Evolutionary conservation across 2,888 invertebrate genomes (phyloP).

Genomic region (Stomorhina lunata): DNA sequence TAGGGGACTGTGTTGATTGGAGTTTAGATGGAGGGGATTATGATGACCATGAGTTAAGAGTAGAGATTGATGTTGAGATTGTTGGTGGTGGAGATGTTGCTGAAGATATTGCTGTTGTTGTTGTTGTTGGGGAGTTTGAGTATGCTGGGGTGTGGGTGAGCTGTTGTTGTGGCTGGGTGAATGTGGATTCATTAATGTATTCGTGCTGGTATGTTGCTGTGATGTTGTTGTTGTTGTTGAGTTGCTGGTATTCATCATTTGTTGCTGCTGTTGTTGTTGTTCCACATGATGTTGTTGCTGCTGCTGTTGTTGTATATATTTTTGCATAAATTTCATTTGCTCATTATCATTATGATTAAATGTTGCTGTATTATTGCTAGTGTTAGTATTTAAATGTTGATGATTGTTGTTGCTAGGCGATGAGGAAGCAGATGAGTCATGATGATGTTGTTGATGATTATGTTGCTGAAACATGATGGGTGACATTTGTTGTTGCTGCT

Average conservation of each 20-base stretch:
- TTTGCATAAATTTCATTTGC: slow-evolving; percentile 76
- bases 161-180: slow-evolving; percentile 58
- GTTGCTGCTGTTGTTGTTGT: slow-evolving; percentile 35
- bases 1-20: slow-evolving; percentile 41
- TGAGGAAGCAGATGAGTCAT: slow-evolving; percentile 71
- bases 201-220: slow-evolving; percentile 64
- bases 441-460: slow-evolving; percentile 65
- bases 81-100: slow-evolving; percentile 68
- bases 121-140: slow-evolving; percentile 69
- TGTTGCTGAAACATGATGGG: slow-evolving; percentile 68
- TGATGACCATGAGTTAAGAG: slow-evolving; percentile 48
- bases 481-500: slow-evolving; percentile 59
- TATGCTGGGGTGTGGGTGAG: slow-evolving; percentile 68
- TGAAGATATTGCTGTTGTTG: slow-evolving; percentile 68
- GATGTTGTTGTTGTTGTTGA: slow-evolving; percentile 54
- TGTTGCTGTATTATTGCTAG: slow-evolving; percentile 66
- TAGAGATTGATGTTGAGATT: slow-evolving; percentile 49
- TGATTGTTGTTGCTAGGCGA: slow-evolving; percentile 69
- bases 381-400: slow-evolving; percentile 68
- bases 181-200: slow-evolving; percentile 71
- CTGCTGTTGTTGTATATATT: slow-evolving; percentile 76
- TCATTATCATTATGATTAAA: slow-evolving; percentile 69
- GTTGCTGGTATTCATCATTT: slow-evolving; percentile 44
- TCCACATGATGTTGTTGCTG: slow-evolving; percentile 64
- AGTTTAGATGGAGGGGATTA: slow-evolving; percentile 39